Conservation (phyloP, 1,140 invertebrate species). For the Apis cerana region DNA sequence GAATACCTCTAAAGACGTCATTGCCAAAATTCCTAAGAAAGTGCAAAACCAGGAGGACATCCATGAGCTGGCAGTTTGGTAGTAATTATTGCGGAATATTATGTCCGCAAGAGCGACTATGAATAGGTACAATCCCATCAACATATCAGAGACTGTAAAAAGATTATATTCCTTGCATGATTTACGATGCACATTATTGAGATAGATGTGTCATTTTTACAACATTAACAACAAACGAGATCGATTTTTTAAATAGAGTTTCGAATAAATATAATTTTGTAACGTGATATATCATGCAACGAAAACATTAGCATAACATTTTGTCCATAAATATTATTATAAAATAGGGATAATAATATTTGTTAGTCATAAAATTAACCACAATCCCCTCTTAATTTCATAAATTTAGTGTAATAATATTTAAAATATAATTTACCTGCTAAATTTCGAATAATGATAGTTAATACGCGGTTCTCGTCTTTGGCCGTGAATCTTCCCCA, state of each 20-base stretch:
- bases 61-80: slow-evolving; percentile 85
- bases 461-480: slow-evolving; percentile 83
- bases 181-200: slow-evolving; percentile 56
- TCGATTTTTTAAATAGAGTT: not conserved
- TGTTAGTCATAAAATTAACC: not conserved
- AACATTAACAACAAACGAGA: not conserved
- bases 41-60: slow-evolving; percentile 86
- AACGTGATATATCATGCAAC: not conserved
- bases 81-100: slow-evolving; percentile 85
- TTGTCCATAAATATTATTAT: not conserved
- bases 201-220: slow-evolving; percentile 44
- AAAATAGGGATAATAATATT: not conserved
- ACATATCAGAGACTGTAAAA: slow-evolving; percentile 85
- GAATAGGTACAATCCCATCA: slow-evolving; percentile 90
- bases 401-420: not conserved
- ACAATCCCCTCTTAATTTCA: not conserved
- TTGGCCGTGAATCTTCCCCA: slow-evolving; percentile 85
- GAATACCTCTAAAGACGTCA: slow-evolving; percentile 86
- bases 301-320: not conserved
- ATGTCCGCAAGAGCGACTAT: slow-evolving; percentile 87
- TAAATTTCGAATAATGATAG: slow-evolving; percentile 87
- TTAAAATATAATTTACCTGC: slow-evolving; percentile 80
- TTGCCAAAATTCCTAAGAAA: slow-evolving; percentile 84
- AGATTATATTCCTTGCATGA: slow-evolving; percentile 53
- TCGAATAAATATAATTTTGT: not conserved